Evolutionary conservation across 2,888 invertebrate genomes (phyloP).

Genomic region (Nasonovia ribisnigri): DNA sequence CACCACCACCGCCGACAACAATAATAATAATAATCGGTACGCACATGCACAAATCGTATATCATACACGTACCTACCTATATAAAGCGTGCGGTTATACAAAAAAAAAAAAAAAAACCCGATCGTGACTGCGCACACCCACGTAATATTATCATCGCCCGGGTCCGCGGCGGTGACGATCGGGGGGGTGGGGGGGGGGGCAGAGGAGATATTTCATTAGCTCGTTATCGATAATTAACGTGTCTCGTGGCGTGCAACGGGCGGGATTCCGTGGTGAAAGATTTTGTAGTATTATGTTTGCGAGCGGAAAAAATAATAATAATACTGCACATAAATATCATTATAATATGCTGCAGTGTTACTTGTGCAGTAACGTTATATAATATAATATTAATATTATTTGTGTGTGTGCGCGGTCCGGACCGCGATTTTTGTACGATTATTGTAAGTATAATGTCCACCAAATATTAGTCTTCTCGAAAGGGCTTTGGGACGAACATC

Average conservation of each 20-base stretch:
- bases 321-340: no score
- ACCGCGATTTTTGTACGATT: background rate
- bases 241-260: slow-evolving; percentile 51
- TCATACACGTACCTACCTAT: background rate
- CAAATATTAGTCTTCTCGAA: background rate
- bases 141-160: slow-evolving; percentile 51
- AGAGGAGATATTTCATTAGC: slow-evolving; percentile 63
- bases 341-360: no score
- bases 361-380: no score
- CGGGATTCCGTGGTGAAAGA: slow-evolving; percentile 54
- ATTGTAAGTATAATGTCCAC: background rate
- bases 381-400: background rate
- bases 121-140: slow-evolving; percentile 62
- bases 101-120: background rate
- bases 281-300: slow-evolving; percentile 6
- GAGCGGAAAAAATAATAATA: background rate
- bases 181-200: background rate
- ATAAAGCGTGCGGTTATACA: background rate
- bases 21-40: background rate
- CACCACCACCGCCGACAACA: background rate
- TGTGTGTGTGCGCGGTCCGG: background rate
- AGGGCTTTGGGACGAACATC: background rate
- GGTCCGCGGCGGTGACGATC: background rate
- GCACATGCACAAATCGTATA: background rate
- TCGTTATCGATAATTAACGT: slow-evolving; percentile 65